Base-by-base conservation (phyloP, 2,113 vertebrate genomes). In the Irena cyanogastra region DNA sequence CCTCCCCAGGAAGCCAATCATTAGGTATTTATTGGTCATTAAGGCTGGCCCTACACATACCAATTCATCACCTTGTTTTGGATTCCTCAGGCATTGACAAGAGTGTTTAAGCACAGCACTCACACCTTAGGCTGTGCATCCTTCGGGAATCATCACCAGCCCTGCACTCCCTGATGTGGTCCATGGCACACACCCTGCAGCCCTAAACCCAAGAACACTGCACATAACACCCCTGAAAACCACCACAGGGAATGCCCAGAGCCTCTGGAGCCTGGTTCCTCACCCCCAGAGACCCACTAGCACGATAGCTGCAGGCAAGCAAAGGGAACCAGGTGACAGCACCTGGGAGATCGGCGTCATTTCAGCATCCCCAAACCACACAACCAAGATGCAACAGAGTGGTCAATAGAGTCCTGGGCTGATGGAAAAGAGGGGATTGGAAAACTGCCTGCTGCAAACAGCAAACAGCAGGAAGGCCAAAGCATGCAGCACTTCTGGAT, bases 71-170 rank as follows among this genome's bases (percentile, higher is more conserved):
- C 26, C 15, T 0, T 12, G 27, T 10, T 94, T 78, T 39, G 74
- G 77, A 47, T 68, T 82, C 78, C 77, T 60, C 2, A 2, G 50
- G 52, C 45, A 13, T 0, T 0, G 61, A 50, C 3, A 3, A 8
- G 19, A 47, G 41, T 3, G 23, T 20, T 56, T 2, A 41, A 68
- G 39, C 9, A 23, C 24, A 31, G 45, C 8, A 3, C 23, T 37
- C 0, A 0, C 39, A 44, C 27, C 26, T 54, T 0, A 0, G 45
- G 44, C 54, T 2, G 3, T 4, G 37, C 59, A 28, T 37, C 87
- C 59, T 42, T 47, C 5, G 2, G 28, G 30, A 70, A 79, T 44
- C 42, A 24, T 52, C 13, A 3, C 1, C 12, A 68, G 16, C 17
- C 35, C 71, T 54, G 47, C 44, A 0, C 9, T 53, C 39, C 42